Conservation (phyloP, 2,797 vertebrate genomes). For the Eremophila alpestris region DNA sequence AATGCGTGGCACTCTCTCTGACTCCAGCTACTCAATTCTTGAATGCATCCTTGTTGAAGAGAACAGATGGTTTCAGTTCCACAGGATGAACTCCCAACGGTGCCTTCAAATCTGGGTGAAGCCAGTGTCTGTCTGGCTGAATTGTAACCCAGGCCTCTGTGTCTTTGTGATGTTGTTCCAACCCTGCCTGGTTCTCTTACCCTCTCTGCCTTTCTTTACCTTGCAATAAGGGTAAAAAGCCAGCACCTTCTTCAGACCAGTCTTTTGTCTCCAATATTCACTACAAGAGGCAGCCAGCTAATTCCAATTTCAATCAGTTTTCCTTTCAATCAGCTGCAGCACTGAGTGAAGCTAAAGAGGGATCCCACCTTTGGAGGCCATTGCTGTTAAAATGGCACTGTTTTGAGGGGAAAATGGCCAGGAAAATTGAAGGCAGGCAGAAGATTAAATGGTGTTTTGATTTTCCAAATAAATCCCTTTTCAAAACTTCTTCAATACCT, state of each 20-base stretch:
- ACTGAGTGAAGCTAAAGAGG: background rate
- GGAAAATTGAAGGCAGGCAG: background rate
- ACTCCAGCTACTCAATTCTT: constrained; percentile 40
- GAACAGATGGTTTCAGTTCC: constrained; percentile 65
- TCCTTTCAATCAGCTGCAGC: constrained; percentile 6
- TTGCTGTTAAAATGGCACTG: background rate
- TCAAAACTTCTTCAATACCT: background rate
- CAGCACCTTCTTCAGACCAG: background rate
- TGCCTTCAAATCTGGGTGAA: constrained; percentile 15
- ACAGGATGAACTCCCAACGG: constrained; percentile 33
- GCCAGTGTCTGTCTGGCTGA: background rate
- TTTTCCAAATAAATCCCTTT: background rate
- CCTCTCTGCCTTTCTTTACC: background rate
- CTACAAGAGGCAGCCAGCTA: background rate
- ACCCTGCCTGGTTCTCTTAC: background rate
- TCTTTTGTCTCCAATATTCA: background rate
- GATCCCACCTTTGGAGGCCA: background rate
- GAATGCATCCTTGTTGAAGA: constrained; percentile 50
- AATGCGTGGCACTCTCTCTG: constrained; percentile 41
- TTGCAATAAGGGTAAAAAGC: background rate
- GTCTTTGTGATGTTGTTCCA: background rate
- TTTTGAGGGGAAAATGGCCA: background rate
- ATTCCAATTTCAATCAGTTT: no score
- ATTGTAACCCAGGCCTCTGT: background rate
- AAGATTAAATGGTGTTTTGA: background rate